phyloP scores from a whole-genome alignment of 2,888 invertebrate genomes.

The Heterodera filipjevi region DNA sequence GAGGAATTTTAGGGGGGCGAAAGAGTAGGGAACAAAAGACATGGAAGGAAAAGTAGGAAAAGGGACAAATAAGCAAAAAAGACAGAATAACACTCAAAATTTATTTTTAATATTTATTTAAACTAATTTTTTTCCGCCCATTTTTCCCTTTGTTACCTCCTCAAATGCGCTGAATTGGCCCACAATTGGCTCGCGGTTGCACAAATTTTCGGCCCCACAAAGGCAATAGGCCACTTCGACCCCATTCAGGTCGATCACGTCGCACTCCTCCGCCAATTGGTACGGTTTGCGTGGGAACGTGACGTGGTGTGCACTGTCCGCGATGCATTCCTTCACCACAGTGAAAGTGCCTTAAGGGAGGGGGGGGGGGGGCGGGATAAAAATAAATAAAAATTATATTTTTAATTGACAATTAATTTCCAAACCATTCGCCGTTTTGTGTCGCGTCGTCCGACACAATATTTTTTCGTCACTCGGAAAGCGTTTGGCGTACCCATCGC shows the following conservation, averaged over 20 bases:
- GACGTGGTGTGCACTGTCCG: conserved; percentile 55
- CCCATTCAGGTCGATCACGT: conserved; percentile 52
- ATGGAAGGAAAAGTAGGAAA: too few species aligned
- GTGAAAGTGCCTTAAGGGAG: conserved; percentile 55
- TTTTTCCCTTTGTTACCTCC: conserved; percentile 35
- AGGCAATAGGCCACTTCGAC: conserved; percentile 55
- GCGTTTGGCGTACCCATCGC: conserved; percentile 40
- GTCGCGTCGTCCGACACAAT: conserved; percentile 57
- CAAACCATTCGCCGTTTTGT: conserved; percentile 46
- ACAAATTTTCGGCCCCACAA: conserved; percentile 37
- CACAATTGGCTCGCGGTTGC: conserved; percentile 53
- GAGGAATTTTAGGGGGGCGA: conserved; percentile 18
- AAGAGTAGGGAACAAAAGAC: not conserved
- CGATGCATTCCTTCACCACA: conserved; percentile 62
- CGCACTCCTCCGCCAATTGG: conserved; percentile 56
- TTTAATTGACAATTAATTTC: conserved; percentile 15
- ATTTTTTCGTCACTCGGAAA: conserved; percentile 48
- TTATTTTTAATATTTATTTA: too few species aligned
- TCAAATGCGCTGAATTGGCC: conserved; percentile 60
- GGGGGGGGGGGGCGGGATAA: not conserved
- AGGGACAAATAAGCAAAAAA: too few species aligned
- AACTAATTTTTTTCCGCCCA: too few species aligned
- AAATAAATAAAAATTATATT: not conserved
- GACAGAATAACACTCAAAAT: too few species aligned
- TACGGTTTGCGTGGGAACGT: conserved; percentile 54